Percentiles rank a stretch among this genome's conserved stretches.
Evolutionary conservation across 2,113 vertebrate genomes (phyloP).

Genomic region (Mohoua ochrocephala): DNA sequence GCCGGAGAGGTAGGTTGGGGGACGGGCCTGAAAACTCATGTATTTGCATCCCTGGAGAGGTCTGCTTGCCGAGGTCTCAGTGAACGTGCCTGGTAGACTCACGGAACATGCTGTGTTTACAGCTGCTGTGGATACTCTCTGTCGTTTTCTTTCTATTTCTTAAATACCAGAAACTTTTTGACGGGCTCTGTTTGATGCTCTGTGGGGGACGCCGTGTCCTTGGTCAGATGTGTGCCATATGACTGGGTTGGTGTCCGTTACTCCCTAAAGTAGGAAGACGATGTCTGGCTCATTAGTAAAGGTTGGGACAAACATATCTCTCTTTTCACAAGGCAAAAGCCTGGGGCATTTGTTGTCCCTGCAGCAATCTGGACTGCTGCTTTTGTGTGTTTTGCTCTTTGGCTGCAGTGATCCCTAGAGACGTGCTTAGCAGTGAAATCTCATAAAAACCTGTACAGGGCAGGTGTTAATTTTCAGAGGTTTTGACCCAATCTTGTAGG

Average conservation of each 20-base stretch:
- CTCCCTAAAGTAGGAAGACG: background rate
- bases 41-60: background rate
- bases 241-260: background rate
- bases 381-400: slow-evolving; percentile 3
- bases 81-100: background rate
- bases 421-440: background rate
- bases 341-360: background rate
- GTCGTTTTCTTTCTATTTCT: background rate
- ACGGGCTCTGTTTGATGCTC: background rate
- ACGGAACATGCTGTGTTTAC: background rate
- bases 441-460: background rate
- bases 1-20: rapidly evolving
- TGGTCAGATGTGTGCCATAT: background rate
- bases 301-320: background rate
- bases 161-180: background rate
- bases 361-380: background rate
- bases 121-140: background rate
- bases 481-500: background rate
- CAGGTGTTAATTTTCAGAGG: background rate
- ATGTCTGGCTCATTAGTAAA: background rate
- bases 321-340: background rate
- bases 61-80: background rate
- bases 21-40: background rate
- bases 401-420: background rate
- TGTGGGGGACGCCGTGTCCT: background rate